These are phyloP conservation scores for Dioctria linearis DNA, from an alignment of 2,888 invertebrate genomes.

Conservation along the genomic window DNA sequence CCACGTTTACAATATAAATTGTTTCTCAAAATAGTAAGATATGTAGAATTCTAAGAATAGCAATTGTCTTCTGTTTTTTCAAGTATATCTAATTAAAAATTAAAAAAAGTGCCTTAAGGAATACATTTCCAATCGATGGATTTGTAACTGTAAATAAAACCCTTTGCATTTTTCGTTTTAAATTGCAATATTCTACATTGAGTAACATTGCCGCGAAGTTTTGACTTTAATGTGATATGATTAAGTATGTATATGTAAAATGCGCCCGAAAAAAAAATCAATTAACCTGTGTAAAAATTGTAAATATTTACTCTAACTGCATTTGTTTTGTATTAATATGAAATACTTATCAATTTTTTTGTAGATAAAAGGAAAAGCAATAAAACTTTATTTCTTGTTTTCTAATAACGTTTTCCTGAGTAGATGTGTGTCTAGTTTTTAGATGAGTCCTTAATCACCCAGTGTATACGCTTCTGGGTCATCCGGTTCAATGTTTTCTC, in stretches of 20 bases:
- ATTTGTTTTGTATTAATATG: constrained; percentile 6
- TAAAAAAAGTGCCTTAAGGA: constrained; percentile 32
- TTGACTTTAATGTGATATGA: constrained; percentile 31
- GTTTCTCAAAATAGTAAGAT: no score
- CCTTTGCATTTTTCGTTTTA: background rate
- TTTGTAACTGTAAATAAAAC: constrained; percentile 14
- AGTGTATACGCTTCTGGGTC: no score
- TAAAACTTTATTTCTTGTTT: constrained; percentile 21
- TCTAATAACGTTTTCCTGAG: background rate
- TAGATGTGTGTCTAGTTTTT: no score
- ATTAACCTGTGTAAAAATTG: constrained; percentile 17
- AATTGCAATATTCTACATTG: background rate
- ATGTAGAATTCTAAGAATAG: no score
- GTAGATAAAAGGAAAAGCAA: constrained; percentile 32
- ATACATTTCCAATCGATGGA: constrained; percentile 8
- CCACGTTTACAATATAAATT: no score
- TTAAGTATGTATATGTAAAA: constrained; percentile 14
- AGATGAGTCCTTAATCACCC: no score
- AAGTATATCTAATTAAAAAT: background rate
- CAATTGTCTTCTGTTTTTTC: no score
- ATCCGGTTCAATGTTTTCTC: no score
- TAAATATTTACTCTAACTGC: background rate
- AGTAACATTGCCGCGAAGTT: background rate
- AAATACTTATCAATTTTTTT: constrained; percentile 25
- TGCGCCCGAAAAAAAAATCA: background rate